Conservation (phyloP, 2,113 vertebrate species). For the Lipophrys pholis region DNA sequence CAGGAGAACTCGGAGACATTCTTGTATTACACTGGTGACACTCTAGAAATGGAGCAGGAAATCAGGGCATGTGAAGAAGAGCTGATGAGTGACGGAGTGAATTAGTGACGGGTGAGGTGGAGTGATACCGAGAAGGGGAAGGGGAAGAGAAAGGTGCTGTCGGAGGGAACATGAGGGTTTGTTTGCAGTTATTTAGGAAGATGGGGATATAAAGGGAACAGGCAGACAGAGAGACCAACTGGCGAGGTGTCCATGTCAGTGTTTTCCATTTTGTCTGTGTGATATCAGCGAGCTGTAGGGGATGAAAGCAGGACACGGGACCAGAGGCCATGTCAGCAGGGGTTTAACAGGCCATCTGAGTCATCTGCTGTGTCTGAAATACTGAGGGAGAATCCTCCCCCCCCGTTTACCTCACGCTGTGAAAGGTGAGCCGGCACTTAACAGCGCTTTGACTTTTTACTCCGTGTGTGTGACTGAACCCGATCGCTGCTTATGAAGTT, state of each 20-base stretch:
- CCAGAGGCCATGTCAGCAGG: slow-evolving; percentile 21
- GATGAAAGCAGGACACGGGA: slow-evolving; percentile 6
- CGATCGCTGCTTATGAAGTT: slow-evolving; percentile 37
- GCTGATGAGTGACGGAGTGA: slow-evolving; percentile 50
- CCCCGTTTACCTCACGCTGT: slow-evolving; percentile 22
- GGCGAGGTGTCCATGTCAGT: background rate
- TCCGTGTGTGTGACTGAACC: slow-evolving; percentile 32
- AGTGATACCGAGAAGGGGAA: slow-evolving; percentile 14
- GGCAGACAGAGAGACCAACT: background rate
- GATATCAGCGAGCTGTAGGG: slow-evolving; percentile 10
- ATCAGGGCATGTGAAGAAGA: slow-evolving; percentile 57
- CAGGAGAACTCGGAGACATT: slow-evolving; percentile 44
- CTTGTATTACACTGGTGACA: slow-evolving; percentile 56
- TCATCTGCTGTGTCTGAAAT: slow-evolving; percentile 43
- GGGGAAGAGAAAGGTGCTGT: background rate
- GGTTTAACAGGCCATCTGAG: slow-evolving; percentile 33
- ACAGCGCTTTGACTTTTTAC: slow-evolving; percentile 15
- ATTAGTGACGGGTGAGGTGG: slow-evolving; percentile 35
- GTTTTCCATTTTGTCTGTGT: slow-evolving; percentile 17
- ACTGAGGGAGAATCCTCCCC: slow-evolving; percentile 22
- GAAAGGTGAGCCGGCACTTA: slow-evolving; percentile 46
- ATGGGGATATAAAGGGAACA: background rate
- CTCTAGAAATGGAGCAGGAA: slow-evolving; percentile 67
- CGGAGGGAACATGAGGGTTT: background rate
- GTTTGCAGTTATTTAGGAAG: background rate